These are phyloP conservation scores for Sebastes jordani DNA, from an alignment of 2,797 vertebrate genomes.

Conservation along the genomic window DNA sequence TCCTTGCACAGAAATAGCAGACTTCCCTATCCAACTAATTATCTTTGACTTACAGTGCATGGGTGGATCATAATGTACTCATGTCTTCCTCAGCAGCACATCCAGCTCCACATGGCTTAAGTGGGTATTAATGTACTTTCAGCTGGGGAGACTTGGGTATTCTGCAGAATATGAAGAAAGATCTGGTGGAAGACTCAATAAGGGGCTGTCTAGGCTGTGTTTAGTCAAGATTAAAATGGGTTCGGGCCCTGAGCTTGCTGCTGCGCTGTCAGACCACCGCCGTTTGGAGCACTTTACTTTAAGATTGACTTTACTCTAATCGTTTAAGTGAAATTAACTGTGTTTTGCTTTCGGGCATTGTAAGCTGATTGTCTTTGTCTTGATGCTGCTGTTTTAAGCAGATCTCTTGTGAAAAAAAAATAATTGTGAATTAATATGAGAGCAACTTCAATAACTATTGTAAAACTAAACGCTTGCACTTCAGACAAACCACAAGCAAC, in stretches of 20 bases:
- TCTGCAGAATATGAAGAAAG: slow-evolving; percentile 23
- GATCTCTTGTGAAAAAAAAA: not conserved
- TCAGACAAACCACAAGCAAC: not conserved
- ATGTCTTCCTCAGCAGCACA: not conserved
- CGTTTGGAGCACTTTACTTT: not conserved
- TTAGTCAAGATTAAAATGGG: slow-evolving; percentile 35
- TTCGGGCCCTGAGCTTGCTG: not conserved
- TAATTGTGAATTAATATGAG: not conserved
- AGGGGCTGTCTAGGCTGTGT: slow-evolving; percentile 6
- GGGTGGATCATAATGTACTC: slow-evolving; percentile 18
- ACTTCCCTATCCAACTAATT: slow-evolving; percentile 12
- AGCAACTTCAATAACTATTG: not conserved
- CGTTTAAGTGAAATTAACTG: slow-evolving; percentile 34
- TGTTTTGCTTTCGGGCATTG: slow-evolving; percentile 21
- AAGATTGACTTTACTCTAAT: slow-evolving; percentile 25
- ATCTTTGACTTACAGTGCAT: slow-evolving; percentile 11
- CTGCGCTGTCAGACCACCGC: slow-evolving; percentile 1
- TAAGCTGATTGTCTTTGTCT: slow-evolving; percentile 2
- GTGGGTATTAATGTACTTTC: slow-evolving; percentile 29
- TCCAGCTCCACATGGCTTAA: slow-evolving; percentile 15
- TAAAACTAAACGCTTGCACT: not conserved
- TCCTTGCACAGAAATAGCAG: not conserved
- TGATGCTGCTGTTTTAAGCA: not conserved
- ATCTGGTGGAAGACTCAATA: slow-evolving; percentile 32
- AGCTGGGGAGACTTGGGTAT: slow-evolving; percentile 12